Conservation (phyloP, 2,113 vertebrate genomes). For the Oxyura jamaicensis region DNA sequence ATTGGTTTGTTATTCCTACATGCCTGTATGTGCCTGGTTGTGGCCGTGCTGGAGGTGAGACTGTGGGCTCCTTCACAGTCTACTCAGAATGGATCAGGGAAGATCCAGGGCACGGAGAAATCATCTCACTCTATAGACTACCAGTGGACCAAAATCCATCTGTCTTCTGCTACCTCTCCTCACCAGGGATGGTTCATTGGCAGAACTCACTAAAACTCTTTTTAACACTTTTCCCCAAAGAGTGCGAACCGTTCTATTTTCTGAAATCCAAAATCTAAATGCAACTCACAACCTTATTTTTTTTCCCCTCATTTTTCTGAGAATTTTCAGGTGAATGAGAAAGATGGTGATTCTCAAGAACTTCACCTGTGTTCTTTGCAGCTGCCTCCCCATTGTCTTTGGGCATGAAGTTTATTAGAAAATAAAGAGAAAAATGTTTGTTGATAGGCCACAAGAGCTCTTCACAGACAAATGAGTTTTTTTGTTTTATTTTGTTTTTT, state of each 20-base stretch:
- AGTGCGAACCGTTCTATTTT: rapidly evolving
- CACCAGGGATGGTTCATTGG: background rate
- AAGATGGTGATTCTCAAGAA: background rate
- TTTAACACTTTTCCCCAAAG: background rate
- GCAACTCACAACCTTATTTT: rapidly evolving
- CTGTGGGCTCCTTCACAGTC: background rate
- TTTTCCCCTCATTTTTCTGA: background rate
- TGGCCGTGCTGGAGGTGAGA: background rate
- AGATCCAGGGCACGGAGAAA: background rate
- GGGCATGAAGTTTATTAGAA: background rate
- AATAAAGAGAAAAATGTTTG: background rate
- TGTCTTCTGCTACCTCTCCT: background rate
- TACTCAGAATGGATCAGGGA: background rate
- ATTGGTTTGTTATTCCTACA: background rate
- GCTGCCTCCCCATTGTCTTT: background rate
- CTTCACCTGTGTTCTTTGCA: background rate
- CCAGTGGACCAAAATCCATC: background rate
- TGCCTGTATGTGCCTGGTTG: background rate
- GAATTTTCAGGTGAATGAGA: background rate
- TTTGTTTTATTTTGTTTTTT: background rate
- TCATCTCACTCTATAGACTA: background rate
- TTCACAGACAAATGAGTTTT: background rate
- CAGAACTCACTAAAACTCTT: background rate
- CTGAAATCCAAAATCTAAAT: background rate
- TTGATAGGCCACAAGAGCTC: background rate